Base-by-base conservation (phyloP, 2,888 invertebrate genomes). In the Epinotia ramella region DNA sequence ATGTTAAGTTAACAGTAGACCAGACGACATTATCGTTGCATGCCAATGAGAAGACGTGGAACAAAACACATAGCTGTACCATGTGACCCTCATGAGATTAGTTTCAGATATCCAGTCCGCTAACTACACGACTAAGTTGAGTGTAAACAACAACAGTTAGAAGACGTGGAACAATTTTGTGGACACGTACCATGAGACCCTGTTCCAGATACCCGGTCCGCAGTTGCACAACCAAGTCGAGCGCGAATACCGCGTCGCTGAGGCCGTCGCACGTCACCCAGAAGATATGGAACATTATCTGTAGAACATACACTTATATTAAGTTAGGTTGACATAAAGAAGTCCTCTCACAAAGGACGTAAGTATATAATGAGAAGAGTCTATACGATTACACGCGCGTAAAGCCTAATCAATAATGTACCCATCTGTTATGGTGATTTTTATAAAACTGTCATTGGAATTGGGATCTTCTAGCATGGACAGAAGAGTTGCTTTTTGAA, bases 141-240 rank as follows among this genome's bases (percentile, higher is more conserved):
- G 89, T 71, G 98, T 24, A n/a, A 53, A 46, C 13, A 68, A 18
- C n/a, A 12, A 16, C 20, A 46, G 18, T 12, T 6, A 7, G 28
- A 12, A 60, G 16, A 24, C 24, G 13, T 44, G 20, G 20, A 44
- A 20, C 44, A 44, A 7, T 13, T 20, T 3, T 18, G 40, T 57
- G 18, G 62, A 49, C n/a, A 81, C 85, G 87, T 85, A 95, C 97
- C 97, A 99, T 98, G 24, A 99, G 96, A 59, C 98, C 99, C 87
- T 98, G 98, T 90, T 99, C 99, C 84, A 99, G 94, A 89, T 99
- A 99, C 20, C 99, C 99, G 63, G 99, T 99, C 80, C 99, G 95
- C 82, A 99, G 96, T 91, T 99, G 99, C 78, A 99, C 98, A 73
- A 96, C 96, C 81, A 99, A 96, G 93, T 99, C 99, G 80, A 97